These are phyloP conservation scores for Semnornis frantzii DNA, from an alignment of 2,113 vertebrate species.

Conservation along the genomic window DNA sequence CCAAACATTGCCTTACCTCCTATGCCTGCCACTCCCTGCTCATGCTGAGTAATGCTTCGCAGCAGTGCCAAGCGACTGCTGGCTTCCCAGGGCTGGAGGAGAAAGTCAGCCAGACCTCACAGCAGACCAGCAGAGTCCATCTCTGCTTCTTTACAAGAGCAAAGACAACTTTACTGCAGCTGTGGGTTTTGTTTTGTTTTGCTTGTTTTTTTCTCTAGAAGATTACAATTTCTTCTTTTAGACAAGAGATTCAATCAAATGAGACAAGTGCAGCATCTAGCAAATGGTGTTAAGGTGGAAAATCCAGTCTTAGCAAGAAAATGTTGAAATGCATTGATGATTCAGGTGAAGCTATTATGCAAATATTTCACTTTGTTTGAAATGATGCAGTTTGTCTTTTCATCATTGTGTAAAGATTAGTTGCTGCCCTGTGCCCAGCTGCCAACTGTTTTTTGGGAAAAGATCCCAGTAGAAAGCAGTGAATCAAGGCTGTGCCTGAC, in stretches of 20 bases:
- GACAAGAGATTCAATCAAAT: background rate
- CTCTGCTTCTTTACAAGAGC: background rate
- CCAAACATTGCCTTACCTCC: background rate
- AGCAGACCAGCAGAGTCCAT: background rate
- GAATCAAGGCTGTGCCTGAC: fast-evolving
- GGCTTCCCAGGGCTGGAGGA: background rate
- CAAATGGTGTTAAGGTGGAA: background rate
- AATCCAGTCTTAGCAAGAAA: background rate
- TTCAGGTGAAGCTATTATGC: background rate
- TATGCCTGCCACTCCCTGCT: background rate
- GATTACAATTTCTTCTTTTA: background rate
- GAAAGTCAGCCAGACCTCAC: background rate
- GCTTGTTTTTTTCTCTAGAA: background rate
- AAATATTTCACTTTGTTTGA: background rate
- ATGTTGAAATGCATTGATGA: background rate
- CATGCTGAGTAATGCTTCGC: background rate
- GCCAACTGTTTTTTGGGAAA: background rate
- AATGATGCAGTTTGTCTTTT: background rate
- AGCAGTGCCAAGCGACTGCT: background rate
- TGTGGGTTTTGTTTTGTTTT: background rate
- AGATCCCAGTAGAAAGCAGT: background rate
- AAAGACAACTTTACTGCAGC: background rate
- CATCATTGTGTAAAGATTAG: background rate
- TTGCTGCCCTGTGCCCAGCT: background rate
- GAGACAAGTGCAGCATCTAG: background rate